Evolutionary conservation across 2,113 vertebrate genomes (phyloP).

Genomic region (Hypocryptadius cinnamomeus): DNA sequence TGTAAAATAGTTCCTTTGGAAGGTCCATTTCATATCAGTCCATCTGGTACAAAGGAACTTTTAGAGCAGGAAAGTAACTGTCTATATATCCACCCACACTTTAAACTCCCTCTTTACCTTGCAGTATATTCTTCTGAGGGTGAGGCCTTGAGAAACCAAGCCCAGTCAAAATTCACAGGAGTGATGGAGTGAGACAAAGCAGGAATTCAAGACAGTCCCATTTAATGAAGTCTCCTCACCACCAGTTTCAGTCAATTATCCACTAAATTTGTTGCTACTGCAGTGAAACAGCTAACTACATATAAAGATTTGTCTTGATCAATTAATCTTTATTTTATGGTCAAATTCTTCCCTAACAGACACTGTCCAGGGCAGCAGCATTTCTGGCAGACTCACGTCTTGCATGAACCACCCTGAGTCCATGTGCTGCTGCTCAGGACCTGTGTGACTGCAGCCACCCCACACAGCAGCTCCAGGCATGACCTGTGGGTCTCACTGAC

Average conservation of each 20-base stretch:
- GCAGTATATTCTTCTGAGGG: neutral
- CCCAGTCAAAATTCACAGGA: neutral
- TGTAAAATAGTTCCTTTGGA: neutral
- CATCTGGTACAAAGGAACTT: neutral
- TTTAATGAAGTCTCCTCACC: neutral
- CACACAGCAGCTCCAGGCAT: neutral
- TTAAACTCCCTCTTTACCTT: neutral
- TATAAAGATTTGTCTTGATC: neutral
- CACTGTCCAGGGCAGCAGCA: neutral
- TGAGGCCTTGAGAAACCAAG: neutral
- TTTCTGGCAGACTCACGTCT: neutral
- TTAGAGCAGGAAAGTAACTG: neutral
- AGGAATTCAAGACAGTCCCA: neutral
- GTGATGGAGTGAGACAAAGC: neutral
- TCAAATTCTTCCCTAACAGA: neutral
- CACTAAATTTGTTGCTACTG: neutral
- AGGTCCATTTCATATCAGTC: neutral
- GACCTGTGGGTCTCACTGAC: neutral
- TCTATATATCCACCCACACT: neutral
- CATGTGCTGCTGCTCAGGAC: neutral
- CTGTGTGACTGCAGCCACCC: neutral
- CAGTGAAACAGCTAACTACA: neutral
- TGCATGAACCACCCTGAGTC: neutral
- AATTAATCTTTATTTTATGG: neutral
- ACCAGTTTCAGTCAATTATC: neutral